Evolutionary conservation across 2,113 vertebrate species (phyloP).

Genomic region (Upupa epops): DNA sequence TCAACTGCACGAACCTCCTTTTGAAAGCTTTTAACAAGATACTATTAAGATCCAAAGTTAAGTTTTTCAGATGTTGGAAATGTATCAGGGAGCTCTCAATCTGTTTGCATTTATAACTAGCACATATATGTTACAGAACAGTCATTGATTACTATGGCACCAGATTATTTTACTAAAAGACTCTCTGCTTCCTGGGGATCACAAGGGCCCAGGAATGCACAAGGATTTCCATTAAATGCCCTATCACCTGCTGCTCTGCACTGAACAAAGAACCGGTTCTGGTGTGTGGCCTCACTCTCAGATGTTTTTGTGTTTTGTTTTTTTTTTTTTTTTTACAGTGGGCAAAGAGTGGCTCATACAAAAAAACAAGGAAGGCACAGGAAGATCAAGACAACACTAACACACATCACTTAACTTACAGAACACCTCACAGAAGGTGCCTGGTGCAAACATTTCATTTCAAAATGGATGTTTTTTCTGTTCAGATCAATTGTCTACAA

Average conservation of each 20-base stretch:
- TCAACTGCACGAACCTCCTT: neutral
- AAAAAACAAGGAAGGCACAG: neutral
- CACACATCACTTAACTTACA: neutral
- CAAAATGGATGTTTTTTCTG: neutral
- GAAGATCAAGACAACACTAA: neutral
- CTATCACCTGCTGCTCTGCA: neutral
- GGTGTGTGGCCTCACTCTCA: neutral
- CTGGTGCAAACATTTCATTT: neutral
- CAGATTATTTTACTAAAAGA: neutral
- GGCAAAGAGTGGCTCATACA: neutral
- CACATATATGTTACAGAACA: neutral
- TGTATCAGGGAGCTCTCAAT: neutral
- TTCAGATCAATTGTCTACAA: neutral
- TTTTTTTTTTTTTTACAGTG: neutral
- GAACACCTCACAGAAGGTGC: neutral
- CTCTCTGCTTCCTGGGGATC: neutral
- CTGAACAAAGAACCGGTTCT: neutral
- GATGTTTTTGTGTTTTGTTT: neutral
- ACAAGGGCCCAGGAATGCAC: neutral
- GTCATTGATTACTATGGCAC: neutral
- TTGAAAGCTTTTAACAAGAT: neutral
- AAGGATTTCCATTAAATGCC: neutral
- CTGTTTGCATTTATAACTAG: neutral
- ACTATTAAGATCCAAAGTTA: neutral
- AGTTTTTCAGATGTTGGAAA: neutral